phyloP scores from a whole-genome alignment of 1,140 invertebrate genomes.

The Camponotus pennsylvanicus region DNA sequence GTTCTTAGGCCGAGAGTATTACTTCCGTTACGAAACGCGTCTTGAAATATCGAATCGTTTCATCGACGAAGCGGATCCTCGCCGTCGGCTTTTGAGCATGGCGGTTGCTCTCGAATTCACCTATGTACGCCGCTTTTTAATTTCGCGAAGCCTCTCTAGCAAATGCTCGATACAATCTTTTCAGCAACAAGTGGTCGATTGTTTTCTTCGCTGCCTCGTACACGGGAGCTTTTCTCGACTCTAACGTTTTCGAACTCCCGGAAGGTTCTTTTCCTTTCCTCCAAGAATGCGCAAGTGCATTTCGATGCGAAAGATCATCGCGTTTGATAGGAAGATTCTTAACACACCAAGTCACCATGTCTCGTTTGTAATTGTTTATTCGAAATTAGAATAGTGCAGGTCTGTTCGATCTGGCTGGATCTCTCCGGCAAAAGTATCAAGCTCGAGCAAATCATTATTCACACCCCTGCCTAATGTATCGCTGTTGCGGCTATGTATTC shows the following conservation, averaged over 20 bases:
- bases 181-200: slow-evolving; percentile 75
- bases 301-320: not conserved
- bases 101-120: slow-evolving; percentile 15
- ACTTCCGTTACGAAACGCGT: slow-evolving; percentile 59
- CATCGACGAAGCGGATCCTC: slow-evolving; percentile 25
- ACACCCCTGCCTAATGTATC: slow-evolving; percentile 35
- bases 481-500: slow-evolving; percentile 47
- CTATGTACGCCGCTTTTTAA: slow-evolving; percentile 44
- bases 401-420: no score
- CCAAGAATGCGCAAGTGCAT: not conserved
- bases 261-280: slow-evolving; percentile 7
- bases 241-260: slow-evolving; percentile 50
- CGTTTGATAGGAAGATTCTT: not conserved
- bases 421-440: not conserved
- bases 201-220: slow-evolving; percentile 42
- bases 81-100: slow-evolving; percentile 34
- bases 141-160: slow-evolving; percentile 34
- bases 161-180: slow-evolving; percentile 68
- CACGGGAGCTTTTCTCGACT: slow-evolving; percentile 10
- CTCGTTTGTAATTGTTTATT: not conserved
- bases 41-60: slow-evolving; percentile 53
- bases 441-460: slow-evolving; percentile 18
- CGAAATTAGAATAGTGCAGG: not conserved
- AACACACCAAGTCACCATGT: not conserved
- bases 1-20: slow-evolving; percentile 54